phyloP scores from a whole-genome alignment of 2,888 invertebrate species.

The Dendrolimus houi region DNA sequence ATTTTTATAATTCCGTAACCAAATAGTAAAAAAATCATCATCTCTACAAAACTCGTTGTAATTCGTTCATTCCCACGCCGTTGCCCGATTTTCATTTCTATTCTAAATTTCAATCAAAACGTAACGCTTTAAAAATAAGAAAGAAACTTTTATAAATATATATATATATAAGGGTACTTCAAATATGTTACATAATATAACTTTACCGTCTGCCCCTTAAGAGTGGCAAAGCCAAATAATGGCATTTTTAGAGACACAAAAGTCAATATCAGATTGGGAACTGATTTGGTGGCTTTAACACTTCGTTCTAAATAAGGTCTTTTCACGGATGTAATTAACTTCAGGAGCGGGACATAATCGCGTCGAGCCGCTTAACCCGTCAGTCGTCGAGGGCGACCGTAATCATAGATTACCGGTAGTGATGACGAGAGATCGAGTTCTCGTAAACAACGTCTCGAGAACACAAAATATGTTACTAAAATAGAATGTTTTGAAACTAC shows the following conservation, averaged over 20 bases:
- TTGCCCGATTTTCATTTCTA: no score
- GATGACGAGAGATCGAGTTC: not conserved
- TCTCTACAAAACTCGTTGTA: no score
- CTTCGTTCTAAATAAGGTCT: constrained; percentile 9
- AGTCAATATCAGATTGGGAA: not conserved
- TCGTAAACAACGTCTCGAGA: not conserved
- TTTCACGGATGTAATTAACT: constrained; percentile 30
- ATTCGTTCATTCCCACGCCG: no score
- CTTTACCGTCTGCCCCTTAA: not conserved
- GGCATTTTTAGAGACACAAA: not conserved
- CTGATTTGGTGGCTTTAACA: not conserved
- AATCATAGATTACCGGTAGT: constrained; percentile 15
- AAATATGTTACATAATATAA: not conserved
- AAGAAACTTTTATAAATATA: no score
- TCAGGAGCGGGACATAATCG: constrained; percentile 28
- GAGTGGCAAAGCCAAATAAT: not conserved
- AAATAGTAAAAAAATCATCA: no score
- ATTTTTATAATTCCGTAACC: no score
- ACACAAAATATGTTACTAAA: not conserved
- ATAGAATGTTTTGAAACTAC: no score
- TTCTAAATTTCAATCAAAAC: no score
- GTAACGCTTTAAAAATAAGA: no score
- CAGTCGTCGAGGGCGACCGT: constrained; percentile 20
- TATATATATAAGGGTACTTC: no score
- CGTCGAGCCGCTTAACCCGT: constrained; percentile 24